Base-by-base conservation (phyloP, 2,113 vertebrate species). In the Xyliphius kryptos region DNA sequence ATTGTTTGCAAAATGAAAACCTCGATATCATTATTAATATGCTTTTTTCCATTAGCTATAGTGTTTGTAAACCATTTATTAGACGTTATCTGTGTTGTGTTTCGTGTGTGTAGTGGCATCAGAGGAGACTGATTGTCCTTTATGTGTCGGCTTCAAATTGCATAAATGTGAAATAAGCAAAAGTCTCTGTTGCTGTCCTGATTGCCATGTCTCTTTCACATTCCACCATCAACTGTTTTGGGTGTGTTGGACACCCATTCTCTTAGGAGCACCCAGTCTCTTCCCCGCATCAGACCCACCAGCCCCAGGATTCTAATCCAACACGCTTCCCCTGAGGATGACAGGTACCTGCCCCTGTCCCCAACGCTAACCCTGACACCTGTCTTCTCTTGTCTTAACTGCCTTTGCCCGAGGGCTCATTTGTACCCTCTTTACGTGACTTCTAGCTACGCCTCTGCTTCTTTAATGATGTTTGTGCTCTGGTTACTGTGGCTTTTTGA, bases 231-330 rank as follows among this genome's bases (percentile, higher is more conserved):
- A 57, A 73, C 67, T 60, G 58, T 59, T 63, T 63, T 67, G 68
- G 72, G 70, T 63, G 73, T 66, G 53, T 57, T 63, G 59, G 61
- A 74, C 62, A 59, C 59, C 38, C 61, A 49, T 53, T 69, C 56
- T 26, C 66, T 61, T 67, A 87, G 85, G 82, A 92, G 82, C 86
- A 92, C 86, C 83, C 90, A 89, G 82, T 93, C 94, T 79, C 86
- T 96, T 89, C 92, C 92, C 87, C 90, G 92, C 86, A 91, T 91
- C 88, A 91, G 92, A 81, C 88, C 93, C 75, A 88, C 91, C 85
- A 97, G 95, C 79, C 93, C 95, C 89, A 91, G 94, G 92, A 97
- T 96, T 90, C 91, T 95, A 85, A 96, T 96, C 86, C 91, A 96
- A 85, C 94, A 95, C 85, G 93, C 91, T 61, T 92, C 93, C 90